These are phyloP conservation scores for Campoletis raptor DNA, from an alignment of 2,888 invertebrate genomes.

Conservation along the genomic window DNA sequence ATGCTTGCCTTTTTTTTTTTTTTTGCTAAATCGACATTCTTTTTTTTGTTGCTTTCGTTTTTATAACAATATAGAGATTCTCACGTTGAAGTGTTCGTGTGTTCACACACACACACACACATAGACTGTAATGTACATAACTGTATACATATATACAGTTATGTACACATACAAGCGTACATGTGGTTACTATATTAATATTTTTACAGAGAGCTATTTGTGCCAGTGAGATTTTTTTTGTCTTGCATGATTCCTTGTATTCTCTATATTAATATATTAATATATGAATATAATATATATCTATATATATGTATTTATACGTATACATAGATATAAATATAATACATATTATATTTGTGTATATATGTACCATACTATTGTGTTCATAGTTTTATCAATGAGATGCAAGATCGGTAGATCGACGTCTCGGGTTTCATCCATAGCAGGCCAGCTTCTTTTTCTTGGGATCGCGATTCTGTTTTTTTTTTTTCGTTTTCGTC, in stretches of 20 bases:
- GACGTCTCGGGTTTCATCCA: slow-evolving; percentile 79
- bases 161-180: slow-evolving; percentile 38
- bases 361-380: slow-evolving; percentile 75
- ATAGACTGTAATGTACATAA: neutral
- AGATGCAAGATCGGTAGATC: slow-evolving; percentile 68
- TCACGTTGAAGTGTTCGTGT: slow-evolving; percentile 12
- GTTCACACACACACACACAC: neutral
- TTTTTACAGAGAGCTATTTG: slow-evolving; percentile 47
- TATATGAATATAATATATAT: slow-evolving; percentile 73
- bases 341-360: neutral
- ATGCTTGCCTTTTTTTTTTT: slow-evolving; percentile 36
- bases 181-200: slow-evolving; percentile 59
- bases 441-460: slow-evolving; percentile 80
- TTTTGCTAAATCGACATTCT: slow-evolving; percentile 40
- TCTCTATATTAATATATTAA: slow-evolving; percentile 68
- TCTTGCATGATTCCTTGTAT: slow-evolving; percentile 53
- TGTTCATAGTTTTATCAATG: slow-evolving; percentile 73
- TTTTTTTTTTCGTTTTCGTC: slow-evolving; percentile 8
- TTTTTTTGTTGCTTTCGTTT: slow-evolving; percentile 50
- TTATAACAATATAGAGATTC: slow-evolving; percentile 49
- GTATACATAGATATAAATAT: too few relatives aligned
- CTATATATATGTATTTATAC: slow-evolving; percentile 73
- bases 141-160: neutral
- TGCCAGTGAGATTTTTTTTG: slow-evolving; percentile 43
- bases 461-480: slow-evolving; percentile 76